Conservation (phyloP, 1,140 invertebrate species). For the Leucophenga varia region DNA sequence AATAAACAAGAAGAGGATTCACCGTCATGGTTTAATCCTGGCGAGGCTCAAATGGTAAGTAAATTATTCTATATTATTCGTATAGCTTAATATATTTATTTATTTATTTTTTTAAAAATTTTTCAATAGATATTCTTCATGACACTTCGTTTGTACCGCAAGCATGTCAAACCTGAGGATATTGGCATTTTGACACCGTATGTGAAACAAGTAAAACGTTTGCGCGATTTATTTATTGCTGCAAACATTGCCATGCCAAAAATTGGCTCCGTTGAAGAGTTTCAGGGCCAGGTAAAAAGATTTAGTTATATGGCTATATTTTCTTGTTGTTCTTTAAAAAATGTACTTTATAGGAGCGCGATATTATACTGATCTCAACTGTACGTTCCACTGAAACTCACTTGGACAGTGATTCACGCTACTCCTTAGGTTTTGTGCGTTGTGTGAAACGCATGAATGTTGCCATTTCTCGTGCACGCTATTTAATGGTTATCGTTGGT, state of each 20-base stretch:
- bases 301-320: background rate
- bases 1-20: conserved; percentile 73
- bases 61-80: conserved; percentile 20
- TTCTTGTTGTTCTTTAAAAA: background rate
- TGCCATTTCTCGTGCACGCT: conserved; percentile 78
- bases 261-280: conserved; percentile 93
- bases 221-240: conserved; percentile 43
- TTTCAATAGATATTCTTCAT: conserved; percentile 58
- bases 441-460: conserved; percentile 83
- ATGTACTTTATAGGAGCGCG: conserved; percentile 68
- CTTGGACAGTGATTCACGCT: conserved; percentile 60
- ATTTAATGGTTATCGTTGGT: conserved; percentile 78
- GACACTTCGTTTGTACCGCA: conserved; percentile 65
- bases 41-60: conserved; percentile 76
- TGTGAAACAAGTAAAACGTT: conserved; percentile 74
- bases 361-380: conserved; percentile 83
- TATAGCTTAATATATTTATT: background rate
- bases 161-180: conserved; percentile 64
- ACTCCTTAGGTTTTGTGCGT: conserved; percentile 74
- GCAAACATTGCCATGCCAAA: conserved; percentile 74
- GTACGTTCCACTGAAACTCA: conserved; percentile 68
- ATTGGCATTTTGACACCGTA: conserved; percentile 95
- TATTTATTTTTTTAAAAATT: conserved; percentile 3
- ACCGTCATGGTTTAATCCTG: conserved; percentile 88
- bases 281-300: conserved; percentile 72